Evolutionary conservation across 1,140 invertebrate species (phyloP).

Genomic region (Dysdera silvatica): DNA sequence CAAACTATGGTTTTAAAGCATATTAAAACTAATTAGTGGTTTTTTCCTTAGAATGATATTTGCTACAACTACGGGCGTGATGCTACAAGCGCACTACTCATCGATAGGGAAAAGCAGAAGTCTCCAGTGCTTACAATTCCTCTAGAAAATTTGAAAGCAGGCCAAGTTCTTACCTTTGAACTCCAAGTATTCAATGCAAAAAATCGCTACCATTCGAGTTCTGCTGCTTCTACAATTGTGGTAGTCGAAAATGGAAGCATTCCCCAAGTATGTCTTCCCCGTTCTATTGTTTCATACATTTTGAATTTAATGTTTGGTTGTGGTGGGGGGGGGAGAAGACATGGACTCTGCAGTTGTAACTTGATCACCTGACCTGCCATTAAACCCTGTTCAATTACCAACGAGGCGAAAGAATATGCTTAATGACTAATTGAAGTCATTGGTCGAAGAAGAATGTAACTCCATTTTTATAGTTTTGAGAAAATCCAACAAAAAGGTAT

Average conservation of each 20-base stretch:
- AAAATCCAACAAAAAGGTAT: too few species aligned
- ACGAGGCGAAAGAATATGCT: too few species aligned
- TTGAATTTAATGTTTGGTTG: too few species aligned
- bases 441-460: too few species aligned
- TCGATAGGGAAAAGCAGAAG: slow-evolving; percentile 5
- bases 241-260: slow-evolving; percentile 27
- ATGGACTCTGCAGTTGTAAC: too few species aligned
- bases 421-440: too few species aligned
- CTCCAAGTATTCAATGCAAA: slow-evolving; percentile 32
- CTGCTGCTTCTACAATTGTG: slow-evolving; percentile 22
- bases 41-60: slow-evolving; percentile 5
- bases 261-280: slow-evolving; percentile 24
- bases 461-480: too few species aligned
- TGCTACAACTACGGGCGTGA: slow-evolving; percentile 25
- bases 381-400: too few species aligned
- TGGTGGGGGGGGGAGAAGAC: too few species aligned
- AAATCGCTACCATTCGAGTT: slow-evolving; percentile 23
- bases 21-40: too few species aligned
- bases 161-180: slow-evolving; percentile 27
- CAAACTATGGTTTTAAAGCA: too few species aligned
- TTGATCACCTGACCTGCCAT: too few species aligned
- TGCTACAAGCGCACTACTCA: slow-evolving; percentile 18
- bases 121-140: slow-evolving; percentile 6
- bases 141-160: slow-evolving; percentile 25
- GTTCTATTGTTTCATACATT: neutral